Base-by-base conservation (phyloP, 2,113 vertebrate genomes). In the Rhynchomys soricoides region DNA sequence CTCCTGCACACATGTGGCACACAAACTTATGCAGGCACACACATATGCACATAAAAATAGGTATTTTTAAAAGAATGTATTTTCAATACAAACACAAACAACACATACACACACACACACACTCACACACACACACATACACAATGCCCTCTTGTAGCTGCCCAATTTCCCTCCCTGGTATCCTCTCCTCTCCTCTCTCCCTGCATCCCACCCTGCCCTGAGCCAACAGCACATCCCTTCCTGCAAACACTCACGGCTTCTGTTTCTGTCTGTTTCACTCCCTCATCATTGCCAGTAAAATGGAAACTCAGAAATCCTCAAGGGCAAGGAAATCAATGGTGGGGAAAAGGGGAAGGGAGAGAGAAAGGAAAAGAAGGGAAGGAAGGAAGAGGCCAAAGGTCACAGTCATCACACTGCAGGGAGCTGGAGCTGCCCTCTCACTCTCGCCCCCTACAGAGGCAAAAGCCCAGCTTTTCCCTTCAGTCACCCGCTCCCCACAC, bases 381-480 rank as follows among this genome's bases (percentile, higher is more conserved):
- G 82, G 22, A 24, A 40, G 45, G 19, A 31, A 86, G 3, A 37
- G 26, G 45, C 8, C 50, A 85, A 40, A 34, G 59, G 48, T 15
- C 64, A 24, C 1, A 5, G n/a, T 37, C 90, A 66, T 21, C 31
- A 13, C 3, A 9, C 3, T 43, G 3, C 13, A 29, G 48, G 26
- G 40, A 70, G 78, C 12, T 21, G n/a, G n/a, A n/a, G 1, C 10
- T 10, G 26, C 26, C 8, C 64, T 7, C 29, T 31, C 64, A 34
- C 11, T 9, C 21, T 0, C 78, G 2, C 26, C 24, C 3, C 31
- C 9, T 37, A 1, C 0, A 19, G 50, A 48, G 48, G 59, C 71
- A 34, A 55, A 73, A 77, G n/a, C 55, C 71, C 17, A 15, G 17
- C 55, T 70, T 78, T 74, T 57, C 40, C 77, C 86, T 40, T 62